Evolutionary conservation across 1,140 invertebrate species (phyloP).

Genomic region (Metaphire vulgaris): DNA sequence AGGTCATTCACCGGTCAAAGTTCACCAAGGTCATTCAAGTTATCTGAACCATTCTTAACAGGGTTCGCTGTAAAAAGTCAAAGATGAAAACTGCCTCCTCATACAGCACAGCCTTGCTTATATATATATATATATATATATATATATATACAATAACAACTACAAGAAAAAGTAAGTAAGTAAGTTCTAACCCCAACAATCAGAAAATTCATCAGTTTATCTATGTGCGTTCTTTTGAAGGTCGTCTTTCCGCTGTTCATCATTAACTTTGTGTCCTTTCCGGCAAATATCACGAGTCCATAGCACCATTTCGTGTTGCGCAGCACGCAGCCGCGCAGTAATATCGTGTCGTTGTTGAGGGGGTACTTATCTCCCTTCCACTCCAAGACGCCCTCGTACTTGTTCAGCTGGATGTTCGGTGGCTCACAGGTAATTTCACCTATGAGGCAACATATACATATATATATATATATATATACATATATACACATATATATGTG

Average conservation of each 20-base stretch:
- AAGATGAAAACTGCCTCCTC: no score
- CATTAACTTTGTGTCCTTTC: slow-evolving; percentile 96
- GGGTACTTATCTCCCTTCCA: slow-evolving; percentile 19
- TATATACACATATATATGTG: no score
- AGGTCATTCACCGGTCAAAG: no score
- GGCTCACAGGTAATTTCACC: slow-evolving; percentile 94
- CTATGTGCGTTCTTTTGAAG: slow-evolving; percentile 97
- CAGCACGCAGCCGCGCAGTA: slow-evolving; percentile 85
- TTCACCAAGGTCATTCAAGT: no score
- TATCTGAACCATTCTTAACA: no score
- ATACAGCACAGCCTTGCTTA: no score
- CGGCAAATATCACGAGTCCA: slow-evolving; percentile 94
- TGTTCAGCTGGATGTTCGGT: slow-evolving; percentile 84
- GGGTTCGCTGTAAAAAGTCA: no score
- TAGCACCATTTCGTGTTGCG: slow-evolving; percentile 91
- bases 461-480: no score
- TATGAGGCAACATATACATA: no score
- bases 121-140: no score
- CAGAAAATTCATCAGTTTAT: slow-evolving; percentile 54
- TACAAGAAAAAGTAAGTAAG: slow-evolving; percentile 1
- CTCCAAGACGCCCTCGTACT: slow-evolving; percentile 22
- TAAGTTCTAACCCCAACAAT: slow-evolving; percentile 26
- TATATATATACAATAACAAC: no score
- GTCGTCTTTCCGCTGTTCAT: slow-evolving; percentile 99
- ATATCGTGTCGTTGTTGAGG: slow-evolving; percentile 66